These are phyloP conservation scores for Lydus trimaculatus DNA, from an alignment of 2,888 invertebrate genomes.

Conservation along the genomic window DNA sequence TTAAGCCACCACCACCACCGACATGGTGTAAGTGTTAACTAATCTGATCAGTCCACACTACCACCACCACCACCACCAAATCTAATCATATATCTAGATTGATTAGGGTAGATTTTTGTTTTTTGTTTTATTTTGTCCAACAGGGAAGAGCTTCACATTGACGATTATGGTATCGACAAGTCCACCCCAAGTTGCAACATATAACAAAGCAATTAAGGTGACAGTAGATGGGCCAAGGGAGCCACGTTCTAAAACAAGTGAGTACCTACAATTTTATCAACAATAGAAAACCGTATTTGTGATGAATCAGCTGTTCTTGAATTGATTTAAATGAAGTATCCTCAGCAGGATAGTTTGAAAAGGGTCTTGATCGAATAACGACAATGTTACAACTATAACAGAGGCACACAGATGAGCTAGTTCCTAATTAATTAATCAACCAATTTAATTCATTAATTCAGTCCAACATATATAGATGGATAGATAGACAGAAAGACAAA, in stretches of 20 bases:
- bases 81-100: conserved; percentile 30
- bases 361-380: conserved; percentile 48
- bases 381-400: background rate
- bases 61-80: conserved; percentile 33
- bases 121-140: conserved; percentile 44
- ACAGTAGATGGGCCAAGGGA: conserved; percentile 99
- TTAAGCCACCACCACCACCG: conserved; percentile 40
- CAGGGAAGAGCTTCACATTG: conserved; percentile 97
- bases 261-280: conserved; percentile 64
- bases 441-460: conserved; percentile 67
- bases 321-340: conserved; percentile 54
- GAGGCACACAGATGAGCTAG: conserved; percentile 57
- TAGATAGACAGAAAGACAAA: too few species aligned
- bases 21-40: conserved; percentile 45
- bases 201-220: conserved; percentile 97
- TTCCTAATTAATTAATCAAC: conserved; percentile 71
- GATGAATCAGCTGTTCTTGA: conserved; percentile 18
- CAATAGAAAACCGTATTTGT: conserved; percentile 81
- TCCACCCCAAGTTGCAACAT: conserved; percentile 96
- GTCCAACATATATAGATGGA: too few species aligned
- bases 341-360: conserved; percentile 48
- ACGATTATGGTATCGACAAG: conserved; percentile 94
- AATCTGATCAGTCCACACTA: conserved; percentile 39
- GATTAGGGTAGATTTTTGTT: conserved; percentile 22
- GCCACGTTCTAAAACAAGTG: conserved; percentile 96